Conservation (phyloP, 2,113 vertebrate genomes). For the Camarhynchus parvulus region DNA sequence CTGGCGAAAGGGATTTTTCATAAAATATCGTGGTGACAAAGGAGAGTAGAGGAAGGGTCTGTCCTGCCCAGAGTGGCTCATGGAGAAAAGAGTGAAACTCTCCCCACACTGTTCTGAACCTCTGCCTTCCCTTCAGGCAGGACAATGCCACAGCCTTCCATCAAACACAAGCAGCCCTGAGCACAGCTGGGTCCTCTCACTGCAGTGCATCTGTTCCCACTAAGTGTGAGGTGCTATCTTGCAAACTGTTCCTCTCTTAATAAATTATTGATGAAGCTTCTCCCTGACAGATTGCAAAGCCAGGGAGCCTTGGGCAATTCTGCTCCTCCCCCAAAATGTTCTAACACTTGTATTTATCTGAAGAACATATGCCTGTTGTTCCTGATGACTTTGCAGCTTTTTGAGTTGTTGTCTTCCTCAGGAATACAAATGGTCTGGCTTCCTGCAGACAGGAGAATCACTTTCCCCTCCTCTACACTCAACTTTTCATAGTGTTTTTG, state of each 20-base stretch:
- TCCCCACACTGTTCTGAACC: not conserved
- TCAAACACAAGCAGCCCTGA: not conserved
- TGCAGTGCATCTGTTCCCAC: not conserved
- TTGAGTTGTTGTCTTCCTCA: not conserved
- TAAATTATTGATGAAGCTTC: constrained; percentile 50
- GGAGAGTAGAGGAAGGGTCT: not conserved
- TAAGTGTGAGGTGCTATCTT: not conserved
- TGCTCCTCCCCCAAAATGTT: not conserved
- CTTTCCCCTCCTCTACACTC: not conserved
- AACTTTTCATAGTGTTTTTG: not conserved
- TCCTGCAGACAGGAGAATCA: not conserved
- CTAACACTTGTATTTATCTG: constrained; percentile 3
- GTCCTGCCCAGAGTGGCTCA: not conserved
- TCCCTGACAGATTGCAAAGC: constrained; percentile 15
- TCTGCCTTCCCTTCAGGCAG: not conserved
- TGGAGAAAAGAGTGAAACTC: accelerated
- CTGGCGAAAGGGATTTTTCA: no score
- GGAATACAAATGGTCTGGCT: not conserved
- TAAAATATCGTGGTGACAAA: no score
- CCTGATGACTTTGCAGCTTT: constrained; percentile 19
- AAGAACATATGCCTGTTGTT: not conserved
- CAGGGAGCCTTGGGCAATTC: constrained; percentile 10
- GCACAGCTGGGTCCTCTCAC: not conserved
- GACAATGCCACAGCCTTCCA: not conserved
- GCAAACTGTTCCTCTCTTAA: not conserved